Evolutionary conservation across 1,140 invertebrate species (phyloP), one percentile per base, ranked within the genome.

Genomic region (Sinella curviseta): DNA sequence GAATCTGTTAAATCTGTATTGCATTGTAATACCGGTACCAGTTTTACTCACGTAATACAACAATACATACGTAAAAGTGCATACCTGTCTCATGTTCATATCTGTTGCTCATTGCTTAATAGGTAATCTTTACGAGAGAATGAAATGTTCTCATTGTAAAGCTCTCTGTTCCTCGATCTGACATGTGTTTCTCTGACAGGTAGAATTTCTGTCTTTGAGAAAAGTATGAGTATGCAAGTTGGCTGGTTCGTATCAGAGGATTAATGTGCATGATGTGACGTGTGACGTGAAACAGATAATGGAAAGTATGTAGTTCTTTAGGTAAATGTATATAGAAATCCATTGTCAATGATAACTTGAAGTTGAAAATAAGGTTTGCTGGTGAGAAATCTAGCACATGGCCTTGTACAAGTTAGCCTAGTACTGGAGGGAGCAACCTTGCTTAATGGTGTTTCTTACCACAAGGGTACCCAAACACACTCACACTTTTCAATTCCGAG

Each of bases 131-230:
- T n/a, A n/a, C n/a, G n/a, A n/a, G n/a, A n/a, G n/a, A n/a, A n/a
- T n/a, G n/a, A n/a, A n/a, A n/a, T n/a, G n/a, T n/a, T n/a, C n/a
- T n/a, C n/a, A n/a, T n/a, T n/a, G n/a, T n/a, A n/a, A n/a, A n/a
- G n/a, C n/a, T n/a, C n/a, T n/a, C n/a, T n/a, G n/a, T 60, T 60
- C 3, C 55, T 60, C 17, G 17, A 48, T 60, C 55, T 60, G 55
- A 60, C 55, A 24, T 60, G 55, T 60, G 12, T 60, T 60, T 60
- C 55, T n/a, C 55, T 60, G 55, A 60, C 55, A 60, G 55, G 55
- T 60, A 60, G 14, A n/a, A n/a, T n/a, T n/a, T n/a, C n/a, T n/a
- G n/a, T n/a, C n/a, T 60, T 60, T 60, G 55, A 60, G 14, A 60
- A 60, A 60, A 60, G 3, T n/a, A n/a, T n/a, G n/a, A n/a, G n/a